These are phyloP conservation scores for Subacronicta megacephala DNA, from an alignment of 2,888 invertebrate genomes.

Conservation along the genomic window DNA sequence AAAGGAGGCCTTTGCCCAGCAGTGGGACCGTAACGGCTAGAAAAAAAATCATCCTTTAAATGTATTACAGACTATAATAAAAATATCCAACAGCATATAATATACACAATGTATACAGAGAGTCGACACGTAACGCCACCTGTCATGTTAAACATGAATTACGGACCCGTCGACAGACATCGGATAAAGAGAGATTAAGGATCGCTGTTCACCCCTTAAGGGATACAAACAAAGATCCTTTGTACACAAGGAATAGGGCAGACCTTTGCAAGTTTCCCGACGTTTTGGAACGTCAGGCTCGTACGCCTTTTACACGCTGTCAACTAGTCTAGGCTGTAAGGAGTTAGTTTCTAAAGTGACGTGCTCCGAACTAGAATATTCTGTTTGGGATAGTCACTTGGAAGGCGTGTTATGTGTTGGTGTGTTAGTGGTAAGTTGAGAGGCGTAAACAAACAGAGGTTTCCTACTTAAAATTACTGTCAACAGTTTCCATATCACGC, in stretches of 20 bases:
- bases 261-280: slow-evolving; percentile 14
- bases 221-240: slow-evolving; percentile 24
- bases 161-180: slow-evolving; percentile 39
- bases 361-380: background rate
- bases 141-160: slow-evolving; percentile 45
- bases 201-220: slow-evolving; percentile 19
- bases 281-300: slow-evolving; percentile 2
- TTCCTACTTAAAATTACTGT: background rate
- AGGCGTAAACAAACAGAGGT: background rate
- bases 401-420: background rate
- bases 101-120: too few species aligned
- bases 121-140: slow-evolving; percentile 33
- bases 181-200: slow-evolving; percentile 41
- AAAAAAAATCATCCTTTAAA: too few species aligned
- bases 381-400: slow-evolving; percentile 8
- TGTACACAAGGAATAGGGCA: slow-evolving; percentile 30
- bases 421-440: too few species aligned
- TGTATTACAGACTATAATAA: too few species aligned
- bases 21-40: too few species aligned
- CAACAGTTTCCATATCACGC: background rate
- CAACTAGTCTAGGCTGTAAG: slow-evolving; percentile 4
- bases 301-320: slow-evolving; percentile 1
- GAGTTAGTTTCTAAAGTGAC: slow-evolving; percentile 1
- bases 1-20: too few species aligned
- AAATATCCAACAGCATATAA: too few species aligned